These are phyloP conservation scores for Rhopalosiphum padi DNA, from an alignment of 1,140 invertebrate species.

Conservation along the genomic window DNA sequence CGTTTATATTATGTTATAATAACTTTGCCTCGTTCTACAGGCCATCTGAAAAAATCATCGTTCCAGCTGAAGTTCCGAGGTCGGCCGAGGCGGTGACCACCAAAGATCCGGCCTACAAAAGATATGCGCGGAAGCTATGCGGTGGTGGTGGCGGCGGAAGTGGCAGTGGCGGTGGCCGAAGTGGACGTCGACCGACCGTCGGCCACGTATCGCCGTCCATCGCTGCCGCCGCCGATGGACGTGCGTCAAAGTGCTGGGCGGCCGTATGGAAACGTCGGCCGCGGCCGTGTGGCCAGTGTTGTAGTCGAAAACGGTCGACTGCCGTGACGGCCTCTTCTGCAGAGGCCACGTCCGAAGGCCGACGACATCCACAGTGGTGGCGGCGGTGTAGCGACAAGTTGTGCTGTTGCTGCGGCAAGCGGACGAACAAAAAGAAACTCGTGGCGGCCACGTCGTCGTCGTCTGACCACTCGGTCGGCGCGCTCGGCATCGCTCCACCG, in stretches of 20 bases:
- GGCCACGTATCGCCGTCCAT: background rate
- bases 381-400: background rate
- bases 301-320: background rate
- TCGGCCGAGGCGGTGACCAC: background rate
- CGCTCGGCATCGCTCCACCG: slow-evolving; percentile 24
- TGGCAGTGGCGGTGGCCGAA: background rate
- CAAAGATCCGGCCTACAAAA: background rate
- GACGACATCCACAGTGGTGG: background rate
- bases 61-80: background rate
- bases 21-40: background rate
- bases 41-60: slow-evolving; percentile 41
- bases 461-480: background rate
- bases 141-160: background rate
- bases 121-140: background rate
- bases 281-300: background rate
- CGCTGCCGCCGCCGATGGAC: background rate
- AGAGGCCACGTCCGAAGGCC: background rate
- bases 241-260: slow-evolving; percentile 5
- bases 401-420: background rate
- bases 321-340: background rate
- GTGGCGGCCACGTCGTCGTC: background rate
- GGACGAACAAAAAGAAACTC: background rate
- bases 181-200: background rate
- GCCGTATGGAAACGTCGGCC: slow-evolving; percentile 46
- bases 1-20: background rate